Base-by-base conservation (phyloP, 2,113 vertebrate species). In the Dicerorhinus sumatrensis region DNA sequence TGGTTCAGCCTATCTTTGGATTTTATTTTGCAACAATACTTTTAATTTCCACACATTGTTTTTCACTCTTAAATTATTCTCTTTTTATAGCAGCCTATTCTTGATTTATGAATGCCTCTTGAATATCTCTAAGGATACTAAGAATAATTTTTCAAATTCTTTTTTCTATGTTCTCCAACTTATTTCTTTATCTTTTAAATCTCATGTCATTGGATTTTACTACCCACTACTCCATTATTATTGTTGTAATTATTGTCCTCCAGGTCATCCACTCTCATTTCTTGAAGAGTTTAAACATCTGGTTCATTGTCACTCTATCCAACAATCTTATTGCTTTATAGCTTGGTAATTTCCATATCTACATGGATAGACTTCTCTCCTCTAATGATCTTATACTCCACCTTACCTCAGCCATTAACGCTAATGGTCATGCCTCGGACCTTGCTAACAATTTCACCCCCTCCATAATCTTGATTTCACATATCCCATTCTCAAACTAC, bases 61-160 rank as follows among this genome's bases (percentile, higher is more conserved):
- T 73, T 58, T 46, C 33, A 51, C 39, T 89, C 56, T 97, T 94
- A 29, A 54, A 73, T 62, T 93, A 23, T 58, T 85, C 70, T 89
- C 46, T 93, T 77, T 91, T n/a, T 58, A n/a, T 85, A 82, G 3
- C 6, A 70, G 7, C 2, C 46, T 94, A 56, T 69, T 93, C 51
- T 76, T 96, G n/a, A 76, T 63, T 89, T 85, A 13, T 85, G 17
- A 94, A 79, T 91, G 58, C 3, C 58, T 88, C 72, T 70, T 88
- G 6, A 69, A 54, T 89, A 92, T 27, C 31, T 75, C 69, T 92
- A 97, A 81, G 62, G 11, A 92, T 88, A 96, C 13, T 42, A 60
- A 80, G 51, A 73, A 75, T 48, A 75, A 21, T 77, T 62, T 93
- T 67, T 89, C 33, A 72, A 85, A 31, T 54, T 48, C 69, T 16